These are phyloP conservation scores for Philhelius pedissequus DNA, from an alignment of 2,888 invertebrate genomes.

Conservation along the genomic window DNA sequence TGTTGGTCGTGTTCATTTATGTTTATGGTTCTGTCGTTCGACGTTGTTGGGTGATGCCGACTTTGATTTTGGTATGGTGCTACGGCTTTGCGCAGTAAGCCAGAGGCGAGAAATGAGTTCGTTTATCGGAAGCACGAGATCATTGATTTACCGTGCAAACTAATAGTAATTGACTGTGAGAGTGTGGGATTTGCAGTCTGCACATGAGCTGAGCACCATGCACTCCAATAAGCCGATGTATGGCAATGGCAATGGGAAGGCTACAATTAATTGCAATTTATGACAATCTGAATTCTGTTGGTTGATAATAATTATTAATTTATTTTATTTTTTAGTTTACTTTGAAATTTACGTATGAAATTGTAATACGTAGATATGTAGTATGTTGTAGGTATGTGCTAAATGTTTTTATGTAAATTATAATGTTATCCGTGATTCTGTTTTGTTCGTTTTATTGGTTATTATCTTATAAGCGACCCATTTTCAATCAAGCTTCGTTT, in stretches of 20 bases:
- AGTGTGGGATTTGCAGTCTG: constrained; percentile 40
- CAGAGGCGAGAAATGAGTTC: constrained; percentile 36
- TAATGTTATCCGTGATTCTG: neutral
- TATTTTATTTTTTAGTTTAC: neutral
- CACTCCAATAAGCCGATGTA: too few relatives aligned
- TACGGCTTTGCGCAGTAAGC: neutral
- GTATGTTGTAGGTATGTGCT: neutral
- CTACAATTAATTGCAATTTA: constrained; percentile 47
- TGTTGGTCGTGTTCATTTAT: constrained; percentile 35
- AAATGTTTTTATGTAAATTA: neutral
- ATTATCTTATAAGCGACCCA: neutral
- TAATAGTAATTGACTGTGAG: constrained; percentile 43
- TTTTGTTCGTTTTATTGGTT: neutral
- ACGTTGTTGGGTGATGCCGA: neutral
- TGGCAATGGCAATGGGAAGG: too few relatives aligned
- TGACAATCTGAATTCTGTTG: neutral
- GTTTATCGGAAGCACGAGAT: constrained; percentile 52
- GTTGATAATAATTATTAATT: neutral
- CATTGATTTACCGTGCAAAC: constrained; percentile 46
- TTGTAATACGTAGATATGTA: too few relatives aligned
- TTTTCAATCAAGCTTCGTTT: neutral
- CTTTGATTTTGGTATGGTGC: neutral
- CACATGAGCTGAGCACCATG: constrained; percentile 1
- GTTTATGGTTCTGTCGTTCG: constrained; percentile 8
- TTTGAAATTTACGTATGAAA: constrained; percentile 3